Percentiles rank a stretch among this genome's conserved stretches.
phyloP scores from a whole-genome alignment of 2,113 vertebrate genomes.

The Gobius niger region DNA sequence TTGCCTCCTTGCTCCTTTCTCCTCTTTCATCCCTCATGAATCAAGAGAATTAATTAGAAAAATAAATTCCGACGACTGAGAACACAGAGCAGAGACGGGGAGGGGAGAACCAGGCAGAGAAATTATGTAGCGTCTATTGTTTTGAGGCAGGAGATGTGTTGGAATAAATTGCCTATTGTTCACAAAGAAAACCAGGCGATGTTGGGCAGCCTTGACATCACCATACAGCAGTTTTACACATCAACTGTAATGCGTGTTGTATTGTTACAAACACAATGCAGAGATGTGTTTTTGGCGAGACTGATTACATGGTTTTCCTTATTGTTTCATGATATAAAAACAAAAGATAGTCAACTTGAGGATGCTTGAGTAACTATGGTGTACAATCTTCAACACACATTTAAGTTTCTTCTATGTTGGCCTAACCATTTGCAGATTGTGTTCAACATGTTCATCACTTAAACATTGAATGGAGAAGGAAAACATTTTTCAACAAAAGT shows the following conservation, averaged over 20 bases:
- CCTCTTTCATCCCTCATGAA: constrained; percentile 52
- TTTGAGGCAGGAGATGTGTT: not conserved
- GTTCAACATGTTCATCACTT: no score
- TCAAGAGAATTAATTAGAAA: constrained; percentile 62
- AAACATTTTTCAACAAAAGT: no score
- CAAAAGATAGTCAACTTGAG: no score
- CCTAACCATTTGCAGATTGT: no score
- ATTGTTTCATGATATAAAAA: no score
- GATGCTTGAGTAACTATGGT: no score
- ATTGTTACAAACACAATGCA: not conserved
- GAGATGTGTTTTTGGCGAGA: no score
- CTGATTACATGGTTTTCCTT: no score
- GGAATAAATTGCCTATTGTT: constrained; percentile 7
- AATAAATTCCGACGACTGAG: constrained; percentile 45
- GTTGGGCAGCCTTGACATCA: not conserved
- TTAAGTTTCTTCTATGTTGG: no score
- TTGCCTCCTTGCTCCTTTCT: constrained; percentile 15
- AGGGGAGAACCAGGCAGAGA: constrained; percentile 2
- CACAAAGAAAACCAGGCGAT: not conserved
- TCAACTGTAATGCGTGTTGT: not conserved
- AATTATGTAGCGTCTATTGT: constrained; percentile 18
- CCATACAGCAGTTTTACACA: not conserved
- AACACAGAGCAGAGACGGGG: not conserved
- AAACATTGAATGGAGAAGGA: no score
- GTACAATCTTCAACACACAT: no score